These are phyloP conservation scores for Aselliscus stoliczkanus DNA, from an alignment of 2,797 vertebrate species.

Conservation along the genomic window DNA sequence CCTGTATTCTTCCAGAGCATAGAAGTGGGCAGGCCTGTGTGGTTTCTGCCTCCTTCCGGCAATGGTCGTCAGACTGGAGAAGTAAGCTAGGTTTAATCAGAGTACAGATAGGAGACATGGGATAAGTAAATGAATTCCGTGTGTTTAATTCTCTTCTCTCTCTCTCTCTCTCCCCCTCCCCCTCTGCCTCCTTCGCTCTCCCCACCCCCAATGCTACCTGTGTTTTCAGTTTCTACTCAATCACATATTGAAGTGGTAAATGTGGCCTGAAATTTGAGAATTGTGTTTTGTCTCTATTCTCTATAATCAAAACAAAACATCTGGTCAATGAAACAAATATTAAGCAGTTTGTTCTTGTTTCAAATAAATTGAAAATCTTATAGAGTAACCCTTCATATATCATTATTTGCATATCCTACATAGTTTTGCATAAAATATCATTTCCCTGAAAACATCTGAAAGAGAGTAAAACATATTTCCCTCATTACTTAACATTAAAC, in stretches of 20 bases:
- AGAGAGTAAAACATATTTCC: constrained; percentile 11
- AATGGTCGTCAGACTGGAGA: not conserved
- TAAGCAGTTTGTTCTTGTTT: not conserved
- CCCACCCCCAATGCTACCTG: not conserved
- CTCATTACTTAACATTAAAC: constrained; percentile 11
- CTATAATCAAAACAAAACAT: not conserved
- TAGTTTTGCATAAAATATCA: not conserved
- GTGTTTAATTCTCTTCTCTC: too few relatives aligned
- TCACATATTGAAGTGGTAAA: not conserved
- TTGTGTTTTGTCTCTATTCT: not conserved
- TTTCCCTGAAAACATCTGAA: not conserved
- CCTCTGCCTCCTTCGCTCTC: too few relatives aligned
- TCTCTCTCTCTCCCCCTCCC: too few relatives aligned
- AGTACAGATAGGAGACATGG: not conserved
- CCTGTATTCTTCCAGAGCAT: not conserved
- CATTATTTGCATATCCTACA: not conserved
- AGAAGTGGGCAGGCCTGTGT: not conserved
- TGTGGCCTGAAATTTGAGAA: not conserved
- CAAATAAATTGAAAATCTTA: not conserved
- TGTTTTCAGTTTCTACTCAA: not conserved
- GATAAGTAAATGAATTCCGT: not conserved
- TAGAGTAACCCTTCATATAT: not conserved
- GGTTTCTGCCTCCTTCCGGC: not conserved
- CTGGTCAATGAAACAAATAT: not conserved
- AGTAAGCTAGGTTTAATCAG: not conserved